A percentile compares a stretch with the other conserved stretches of the same genome.
Conservation (phyloP, 1,140 invertebrate genomes). For the Monomorium pharaonis region DNA sequence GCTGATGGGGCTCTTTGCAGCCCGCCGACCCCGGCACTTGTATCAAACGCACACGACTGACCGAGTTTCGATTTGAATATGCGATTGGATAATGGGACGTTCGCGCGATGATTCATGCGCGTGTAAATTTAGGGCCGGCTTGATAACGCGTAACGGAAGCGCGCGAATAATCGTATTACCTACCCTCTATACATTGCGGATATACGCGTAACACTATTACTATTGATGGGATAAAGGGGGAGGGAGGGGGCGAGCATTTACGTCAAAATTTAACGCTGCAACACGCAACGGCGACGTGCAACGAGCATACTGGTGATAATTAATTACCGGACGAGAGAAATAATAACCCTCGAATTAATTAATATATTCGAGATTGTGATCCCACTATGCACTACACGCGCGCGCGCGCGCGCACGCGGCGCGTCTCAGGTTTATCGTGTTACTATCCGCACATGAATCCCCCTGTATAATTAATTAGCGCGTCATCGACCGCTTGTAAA, state of each 20-base stretch:
- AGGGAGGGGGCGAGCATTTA: background rate
- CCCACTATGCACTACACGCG: too few species aligned
- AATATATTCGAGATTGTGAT: constrained; percentile 30
- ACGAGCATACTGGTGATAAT: background rate
- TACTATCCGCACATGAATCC: background rate
- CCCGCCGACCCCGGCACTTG: background rate
- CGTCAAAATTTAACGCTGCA: constrained; percentile 15
- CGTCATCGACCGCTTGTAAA: background rate
- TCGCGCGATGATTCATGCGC: background rate
- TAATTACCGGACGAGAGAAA: constrained; percentile 26
- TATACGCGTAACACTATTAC: constrained; percentile 7
- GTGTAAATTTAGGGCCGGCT: constrained; percentile 25
- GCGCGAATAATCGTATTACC: constrained; percentile 33
- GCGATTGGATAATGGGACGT: constrained; percentile 30
- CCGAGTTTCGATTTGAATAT: constrained; percentile 29
- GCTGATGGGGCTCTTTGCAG: background rate
- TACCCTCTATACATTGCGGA: background rate
- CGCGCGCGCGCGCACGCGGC: too few species aligned
- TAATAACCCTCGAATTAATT: constrained; percentile 47
- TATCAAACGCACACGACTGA: background rate
- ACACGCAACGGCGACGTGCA: background rate
- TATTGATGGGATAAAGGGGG: background rate
- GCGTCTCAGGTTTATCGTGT: background rate
- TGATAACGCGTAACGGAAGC: constrained; percentile 2
- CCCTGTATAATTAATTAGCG: background rate